Evolutionary conservation across 2,797 vertebrate species (phyloP), one percentile per base, ranked within the genome.

Genomic region (Pangasius macronema): DNA sequence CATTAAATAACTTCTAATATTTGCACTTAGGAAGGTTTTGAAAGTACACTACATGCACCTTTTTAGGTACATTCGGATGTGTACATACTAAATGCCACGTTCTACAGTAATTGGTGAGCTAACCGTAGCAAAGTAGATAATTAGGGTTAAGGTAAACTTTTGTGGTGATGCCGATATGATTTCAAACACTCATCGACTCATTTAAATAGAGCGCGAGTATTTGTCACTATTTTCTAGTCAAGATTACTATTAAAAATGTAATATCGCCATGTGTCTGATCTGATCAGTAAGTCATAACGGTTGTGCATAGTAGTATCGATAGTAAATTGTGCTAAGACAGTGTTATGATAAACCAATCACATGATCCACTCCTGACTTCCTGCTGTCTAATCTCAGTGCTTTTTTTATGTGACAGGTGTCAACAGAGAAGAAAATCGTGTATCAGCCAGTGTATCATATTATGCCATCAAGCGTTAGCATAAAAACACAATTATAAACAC

Each of bases 361-460:
- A n/a, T 82, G 13, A 65, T 49, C 80, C 59, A 20, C 80, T 67
- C 81, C 5, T 59, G 83, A 46, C 51, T 79, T 51, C 51, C 75
- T 72, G 59, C 82, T 49, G 51, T 70, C 33, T 65, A 16, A 65
- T 65, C 51, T 59, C 72, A 65, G 80, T 77, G 55, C 68, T 11
- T 39, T 9, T 42, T 76, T 10, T 20, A 68, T 16, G 36, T 55
- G 36, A 49, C 13, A 2, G 75, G 73, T 65, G 57, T 85, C 92
- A 90, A 94, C 80, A 82, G 76, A 82, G 89, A 91, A 91, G 42
- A 90, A 90, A 90, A 91, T n/a, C 55, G 22, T 42, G 68, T 16
- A 57, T 75, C 93, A 93, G 92, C 90, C 93, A 94, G 94, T 94
- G 94, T 94, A 90, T 93, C 92, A 93, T 93, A 93, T 93, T 91